These are phyloP conservation scores for Thamnophis elegans DNA, from an alignment of 2,797 vertebrate species.

Conservation along the genomic window DNA sequence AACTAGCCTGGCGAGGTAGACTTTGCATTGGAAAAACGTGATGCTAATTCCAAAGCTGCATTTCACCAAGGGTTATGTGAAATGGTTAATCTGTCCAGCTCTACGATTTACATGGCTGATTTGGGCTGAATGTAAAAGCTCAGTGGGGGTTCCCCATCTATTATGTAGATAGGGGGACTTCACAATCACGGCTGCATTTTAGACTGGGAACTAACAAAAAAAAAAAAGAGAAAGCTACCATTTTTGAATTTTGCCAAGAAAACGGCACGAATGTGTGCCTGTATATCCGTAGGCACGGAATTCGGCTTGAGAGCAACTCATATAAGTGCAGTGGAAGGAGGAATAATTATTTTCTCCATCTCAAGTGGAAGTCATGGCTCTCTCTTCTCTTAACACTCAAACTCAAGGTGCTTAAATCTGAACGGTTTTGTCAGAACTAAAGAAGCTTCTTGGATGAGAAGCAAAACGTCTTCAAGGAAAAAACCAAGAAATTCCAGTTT, in stretches of 20 bases:
- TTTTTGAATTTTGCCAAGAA: background rate
- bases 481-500: background rate
- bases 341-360: background rate
- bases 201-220: background rate
- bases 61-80: background rate
- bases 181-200: background rate
- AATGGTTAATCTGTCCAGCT: background rate
- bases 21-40: background rate
- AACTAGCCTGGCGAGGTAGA: background rate
- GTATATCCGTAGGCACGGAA: background rate
- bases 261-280: background rate
- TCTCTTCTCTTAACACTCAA: background rate
- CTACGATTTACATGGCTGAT: background rate
- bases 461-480: background rate
- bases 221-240: background rate
- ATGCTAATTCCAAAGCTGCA: background rate
- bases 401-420: too few species aligned
- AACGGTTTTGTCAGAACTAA: background rate
- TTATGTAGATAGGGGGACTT: background rate
- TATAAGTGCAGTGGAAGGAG: background rate
- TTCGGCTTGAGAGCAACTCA: background rate
- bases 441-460: background rate
- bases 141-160: background rate
- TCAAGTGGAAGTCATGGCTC: background rate
- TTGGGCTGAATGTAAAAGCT: background rate